These are phyloP conservation scores for Nymphalis c-album DNA, from an alignment of 2,888 invertebrate species.

Conservation along the genomic window DNA sequence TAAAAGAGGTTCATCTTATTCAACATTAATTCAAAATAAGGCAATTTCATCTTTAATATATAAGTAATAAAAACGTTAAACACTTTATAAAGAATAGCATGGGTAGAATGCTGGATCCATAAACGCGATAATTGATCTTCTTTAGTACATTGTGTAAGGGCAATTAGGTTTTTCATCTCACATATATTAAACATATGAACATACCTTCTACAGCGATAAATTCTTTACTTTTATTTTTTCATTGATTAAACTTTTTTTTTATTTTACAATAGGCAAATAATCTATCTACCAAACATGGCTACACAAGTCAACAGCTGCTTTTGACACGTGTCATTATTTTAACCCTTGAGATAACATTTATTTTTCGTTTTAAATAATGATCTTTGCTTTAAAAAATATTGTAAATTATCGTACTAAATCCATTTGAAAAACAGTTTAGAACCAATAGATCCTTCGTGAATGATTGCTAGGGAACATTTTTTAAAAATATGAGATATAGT, in stretches of 20 bases:
- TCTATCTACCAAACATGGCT: not conserved
- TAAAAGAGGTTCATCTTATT: not conserved
- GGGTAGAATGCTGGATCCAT: conserved; percentile 9
- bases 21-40: not conserved
- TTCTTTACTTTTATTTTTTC: conserved; percentile 1
- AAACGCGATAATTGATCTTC: conserved; percentile 27
- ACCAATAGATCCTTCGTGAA: too few relatives aligned
- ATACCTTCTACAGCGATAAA: conserved; percentile 1
- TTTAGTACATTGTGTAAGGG: conserved; percentile 16
- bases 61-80: conserved; percentile 12
- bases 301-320: not conserved
- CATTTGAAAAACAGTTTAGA: too few relatives aligned
- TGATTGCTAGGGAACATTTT: too few relatives aligned
- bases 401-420: too few relatives aligned
- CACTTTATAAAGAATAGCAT: conserved; percentile 15
- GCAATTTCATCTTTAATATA: not conserved
- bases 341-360: not conserved
- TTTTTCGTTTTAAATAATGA: too few relatives aligned
- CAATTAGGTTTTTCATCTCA: conserved; percentile 13
- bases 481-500: too few relatives aligned
- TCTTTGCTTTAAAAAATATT: too few relatives aligned
- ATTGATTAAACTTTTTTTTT: not conserved
- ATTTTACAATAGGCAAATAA: not conserved
- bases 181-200: conserved; percentile 6
- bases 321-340: conserved; percentile 1